Evolutionary conservation across 2,888 invertebrate species (phyloP), one percentile per base, ranked within the genome.

Genomic region (Nineta flava): DNA sequence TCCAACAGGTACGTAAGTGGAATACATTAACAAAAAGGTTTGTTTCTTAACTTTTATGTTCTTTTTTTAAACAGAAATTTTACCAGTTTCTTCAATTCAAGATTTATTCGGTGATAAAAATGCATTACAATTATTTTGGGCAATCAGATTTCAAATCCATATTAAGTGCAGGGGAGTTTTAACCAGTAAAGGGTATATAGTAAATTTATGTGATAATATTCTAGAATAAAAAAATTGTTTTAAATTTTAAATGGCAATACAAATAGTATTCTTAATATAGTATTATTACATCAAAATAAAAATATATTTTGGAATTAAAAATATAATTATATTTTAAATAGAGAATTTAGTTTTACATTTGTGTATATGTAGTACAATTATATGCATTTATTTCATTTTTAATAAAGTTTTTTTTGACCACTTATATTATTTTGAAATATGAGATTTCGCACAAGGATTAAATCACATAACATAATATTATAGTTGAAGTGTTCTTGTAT

Each of bases 81-180:
- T 42, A 48, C 26, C 21, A 34, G 50, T 31, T 49, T 50, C 45
- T 53, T 52, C 72, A 6, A 66, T 77, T 51, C 75, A 72, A 52
- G 74, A 79, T 16, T 70, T 87, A 52, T 72, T 76, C 53, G 70
- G 70, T 17, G 54, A 65, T 57, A 60, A 56, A 43, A 57, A 62
- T 21, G 57, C 52, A 46, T 58, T 73, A 38, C 66, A 68, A 41
- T 62, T 83, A 12, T 75, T 80, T 51, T 95, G 92, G 92, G 81
- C 85, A 3, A 75, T 84, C 38, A 73, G 93, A 43, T 94, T 91
- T 66, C 85, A 91, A 57, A 85, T 91, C 0, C 85, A 95, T 61
- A 79, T 95, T 34, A 91, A 88, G 61, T 88, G 91, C 60, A 75
- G 95, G 44, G 94, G 95, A 1, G 90, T 96, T 7, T 75, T 96